Base-by-base conservation (phyloP, 1,140 invertebrate species). In the Epicauta chinensis region DNA sequence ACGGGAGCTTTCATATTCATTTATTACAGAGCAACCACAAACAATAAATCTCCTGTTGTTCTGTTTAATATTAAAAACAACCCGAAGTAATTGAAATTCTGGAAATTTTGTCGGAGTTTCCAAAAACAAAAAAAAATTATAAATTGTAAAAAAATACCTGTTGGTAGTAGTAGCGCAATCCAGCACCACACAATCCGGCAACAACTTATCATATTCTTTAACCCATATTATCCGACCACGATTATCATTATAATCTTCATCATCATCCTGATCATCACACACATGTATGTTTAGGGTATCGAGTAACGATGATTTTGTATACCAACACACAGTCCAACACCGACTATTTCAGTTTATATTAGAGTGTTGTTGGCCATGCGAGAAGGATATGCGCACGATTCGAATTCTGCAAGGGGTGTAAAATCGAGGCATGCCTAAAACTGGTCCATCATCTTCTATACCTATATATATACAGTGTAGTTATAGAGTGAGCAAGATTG, bases 341-440 rank as follows among this genome's bases (percentile, higher is more conserved):
- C 37, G 55, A 60, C 58, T 60, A 53, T 46, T 53, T 55, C 58
- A 50, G 58, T 38, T 23, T 23, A 23, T 23, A 23, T 23, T 23
- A 23, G 45, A 48, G 50, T 52, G 31, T 42, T 59, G 40, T 43
- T 56, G 23, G 54, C 50, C 57, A 59, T 57, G 58, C 58, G 51
- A 60, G 41, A 51, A 37, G 51, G 58, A 54, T 60, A 23, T 23
- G 58, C 58, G 58, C 58, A 55, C 58, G 58, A 35, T 13, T 29
- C 23, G 7, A 7, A 10, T 47, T 38, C 55, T 49, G 46, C 55
- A 32, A 55, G 45, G 44, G 51, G 47, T 54, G 47, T 37, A 46
- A 54, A 54, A 55, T 58, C 56, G 52, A 58, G 56, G 56, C 55
- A 57, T 57, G 55, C 51, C 49, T 56, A 56, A 23, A 23, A 56